Evolutionary conservation across 2,797 vertebrate species (phyloP).

Genomic region (Neoniphon sammara): DNA sequence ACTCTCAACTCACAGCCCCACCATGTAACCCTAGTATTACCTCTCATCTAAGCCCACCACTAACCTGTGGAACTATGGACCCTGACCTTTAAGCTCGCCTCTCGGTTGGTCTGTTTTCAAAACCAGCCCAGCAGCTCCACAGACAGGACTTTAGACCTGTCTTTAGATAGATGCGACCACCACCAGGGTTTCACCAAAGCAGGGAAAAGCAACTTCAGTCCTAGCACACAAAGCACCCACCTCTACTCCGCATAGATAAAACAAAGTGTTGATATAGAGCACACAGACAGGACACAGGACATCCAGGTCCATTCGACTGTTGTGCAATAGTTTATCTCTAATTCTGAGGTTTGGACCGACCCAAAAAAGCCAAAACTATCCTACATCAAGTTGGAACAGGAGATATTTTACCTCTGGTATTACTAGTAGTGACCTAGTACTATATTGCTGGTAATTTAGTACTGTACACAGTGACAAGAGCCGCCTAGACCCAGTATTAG

Average conservation of each 20-base stretch:
- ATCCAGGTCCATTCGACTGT: constrained; percentile 24
- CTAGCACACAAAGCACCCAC: constrained; percentile 24
- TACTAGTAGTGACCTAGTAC: constrained; percentile 50
- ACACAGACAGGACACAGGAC: constrained; percentile 50
- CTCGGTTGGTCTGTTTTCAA: constrained; percentile 56
- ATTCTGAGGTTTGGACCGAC: constrained; percentile 21
- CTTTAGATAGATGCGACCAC: constrained; percentile 30
- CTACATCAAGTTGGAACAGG: constrained; percentile 28
- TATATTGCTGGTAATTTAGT: constrained; percentile 48
- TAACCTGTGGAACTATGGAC: constrained; percentile 58
- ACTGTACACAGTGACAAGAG: constrained; percentile 50
- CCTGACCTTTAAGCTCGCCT: constrained; percentile 52
- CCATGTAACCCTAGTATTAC: constrained; percentile 36
- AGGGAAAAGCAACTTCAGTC: constrained; percentile 33
- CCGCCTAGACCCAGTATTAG: constrained; percentile 59
- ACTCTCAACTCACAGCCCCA: constrained; percentile 29
- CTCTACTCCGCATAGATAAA: constrained; percentile 25
- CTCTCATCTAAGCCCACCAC: constrained; percentile 38
- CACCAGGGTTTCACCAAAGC: constrained; percentile 22
- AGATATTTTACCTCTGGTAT: constrained; percentile 46
- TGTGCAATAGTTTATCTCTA: constrained; percentile 36
- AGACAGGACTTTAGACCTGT: constrained; percentile 25
- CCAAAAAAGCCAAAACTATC: constrained; percentile 34
- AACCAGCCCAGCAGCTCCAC: constrained; percentile 42
- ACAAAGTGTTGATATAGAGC: constrained; percentile 52